Conservation (phyloP, 2,113 vertebrate species). For the Electrona antarctica region DNA sequence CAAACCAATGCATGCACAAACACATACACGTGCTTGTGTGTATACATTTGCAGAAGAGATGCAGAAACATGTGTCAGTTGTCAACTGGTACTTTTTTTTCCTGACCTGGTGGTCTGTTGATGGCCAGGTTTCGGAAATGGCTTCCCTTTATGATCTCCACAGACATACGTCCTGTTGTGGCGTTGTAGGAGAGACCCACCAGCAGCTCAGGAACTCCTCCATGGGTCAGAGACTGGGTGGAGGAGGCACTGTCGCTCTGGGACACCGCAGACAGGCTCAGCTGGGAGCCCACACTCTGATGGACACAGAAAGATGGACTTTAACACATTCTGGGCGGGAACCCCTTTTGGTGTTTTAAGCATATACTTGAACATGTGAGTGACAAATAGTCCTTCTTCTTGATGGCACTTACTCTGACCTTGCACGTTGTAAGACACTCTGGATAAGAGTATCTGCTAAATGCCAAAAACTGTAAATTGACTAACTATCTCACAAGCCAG, state of each 20-base stretch:
- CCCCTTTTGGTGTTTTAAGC: no score
- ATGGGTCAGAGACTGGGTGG: slow-evolving; percentile 91
- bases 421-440: no score
- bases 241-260: slow-evolving; percentile 89
- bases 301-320: slow-evolving; percentile 26
- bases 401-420: no score
- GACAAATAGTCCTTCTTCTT: no score
- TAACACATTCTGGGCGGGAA: no score
- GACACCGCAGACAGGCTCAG: slow-evolving; percentile 87
- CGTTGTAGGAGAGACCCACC: slow-evolving; percentile 91
- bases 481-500: no score
- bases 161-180: slow-evolving; percentile 93
- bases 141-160: slow-evolving; percentile 98
- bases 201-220: slow-evolving; percentile 94
- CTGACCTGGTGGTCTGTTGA: slow-evolving; percentile 92
- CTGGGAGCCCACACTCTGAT: slow-evolving; percentile 88
- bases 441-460: no score
- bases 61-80: no score
- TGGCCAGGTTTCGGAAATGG: slow-evolving; percentile 93
- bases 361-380: no score
- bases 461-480: no score
- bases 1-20: not conserved
- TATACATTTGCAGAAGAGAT: not conserved
- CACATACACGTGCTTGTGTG: not conserved
- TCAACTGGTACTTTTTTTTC: not conserved